Evolutionary conservation across 2,888 invertebrate genomes (phyloP), one percentile per base, ranked within the genome.

Genomic region (Gasteruption jaculator): DNA sequence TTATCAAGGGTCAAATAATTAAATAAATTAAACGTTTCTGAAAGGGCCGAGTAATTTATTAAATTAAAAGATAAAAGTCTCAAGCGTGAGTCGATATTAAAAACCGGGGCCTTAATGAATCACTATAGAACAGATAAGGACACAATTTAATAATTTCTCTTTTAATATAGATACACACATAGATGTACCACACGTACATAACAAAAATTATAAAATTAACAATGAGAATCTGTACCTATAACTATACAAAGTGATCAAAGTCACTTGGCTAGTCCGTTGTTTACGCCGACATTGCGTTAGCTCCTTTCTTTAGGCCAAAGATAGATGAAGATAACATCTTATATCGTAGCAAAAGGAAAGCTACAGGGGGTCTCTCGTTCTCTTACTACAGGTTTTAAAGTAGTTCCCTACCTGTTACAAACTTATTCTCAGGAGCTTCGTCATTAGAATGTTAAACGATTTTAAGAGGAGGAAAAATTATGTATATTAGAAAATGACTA

Each of bases 251-350:
- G 26, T 32, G 31, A 37, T 37, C 38, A 24, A 38, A 41, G 25
- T 38, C 42, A 41, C 25, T 38, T 42, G 39, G 27, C 32, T 33
- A 35, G 20, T 33, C 41, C 36, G 38, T 41, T 50, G 45, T 52
- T 50, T 52, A 50, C 50, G 48, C 37, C 38, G 40, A 41, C 36
- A 46, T 43, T 38, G 41, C 40, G 45, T 41, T 29, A 36, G 38
- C 43, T 49, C 27, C 48, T 51, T 34, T 47, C 40, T 51, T 46
- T 46, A 38, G 38, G 43, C 45, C 16, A 38, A 42, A 39, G 51
- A 56, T 53, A 53, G 55, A 58, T 54, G 52, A 56, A 58, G 58
- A 58, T 58, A 58, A 58, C 49, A 55, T 58, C 56, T 52, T 49
- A 50, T 47, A 50, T 53, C 46, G 50, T 52, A 35, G 54, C n/a